Evolutionary conservation across 2,113 vertebrate species (phyloP), one percentile per base, ranked within the genome.

Genomic region (Esox niger): DNA sequence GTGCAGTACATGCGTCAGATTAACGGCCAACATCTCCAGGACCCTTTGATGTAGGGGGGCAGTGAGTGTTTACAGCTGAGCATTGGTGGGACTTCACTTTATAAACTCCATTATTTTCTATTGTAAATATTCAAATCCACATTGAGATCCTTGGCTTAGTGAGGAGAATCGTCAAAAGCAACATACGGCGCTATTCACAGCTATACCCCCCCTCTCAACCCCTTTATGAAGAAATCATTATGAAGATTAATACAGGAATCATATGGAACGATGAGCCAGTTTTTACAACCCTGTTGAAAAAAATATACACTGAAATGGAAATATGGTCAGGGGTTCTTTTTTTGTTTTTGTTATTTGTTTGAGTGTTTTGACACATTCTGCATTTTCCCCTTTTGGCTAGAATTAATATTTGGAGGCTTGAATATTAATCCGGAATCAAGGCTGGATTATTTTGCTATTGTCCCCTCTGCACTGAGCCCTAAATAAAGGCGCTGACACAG

Each of bases 51-150:
- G 88, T 82, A 74, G 77, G 72, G 83, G 89, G 82, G 81, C 77
- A 77, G 82, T 85, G 73, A 77, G 82, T 85, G 74, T 82, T 84
- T 82, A 88, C 82, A 86, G 81, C 84, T 78, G 66, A 70, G 82
- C 86, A 87, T 83, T 83, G 82, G 74, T 58, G 79, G 77, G 84
- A 89, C 82, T 86, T 91, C 86, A 88, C 90, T 91, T 88, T 95
- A 95, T 93, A 95, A 95, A 93, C 92, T 92, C 93, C 93, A 95
- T 97, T 96, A 96, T 96, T 95, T 95, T 94, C 91, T 92, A 94
- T 94, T 93, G 94, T 97, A 95, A 94, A 96, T 96, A 94, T 96
- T 95, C 94, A 96, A 97, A 98, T 95, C 93, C 94, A 94, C 91
- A 94, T 94, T 88, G 93, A 96, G 96, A 94, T 91, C 94, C 91